These are phyloP conservation scores for Pangasius larnaudii DNA, from an alignment of 2,797 vertebrate genomes.

Conservation along the genomic window DNA sequence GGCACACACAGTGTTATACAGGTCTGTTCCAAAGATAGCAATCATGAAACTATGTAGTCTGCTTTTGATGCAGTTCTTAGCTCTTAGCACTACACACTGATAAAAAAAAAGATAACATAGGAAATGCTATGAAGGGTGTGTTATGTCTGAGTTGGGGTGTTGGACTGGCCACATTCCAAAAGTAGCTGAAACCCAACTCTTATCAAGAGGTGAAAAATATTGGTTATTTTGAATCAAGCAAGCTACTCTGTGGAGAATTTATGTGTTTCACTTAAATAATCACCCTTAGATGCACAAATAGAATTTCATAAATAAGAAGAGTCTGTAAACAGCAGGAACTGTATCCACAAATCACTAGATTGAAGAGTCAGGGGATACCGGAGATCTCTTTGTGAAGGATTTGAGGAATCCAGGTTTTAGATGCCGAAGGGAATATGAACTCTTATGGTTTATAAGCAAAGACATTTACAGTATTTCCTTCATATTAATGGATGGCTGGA, in stretches of 20 bases:
- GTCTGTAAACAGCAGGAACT: background rate
- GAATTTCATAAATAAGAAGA: background rate
- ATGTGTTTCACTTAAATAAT: background rate
- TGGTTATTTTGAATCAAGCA: background rate
- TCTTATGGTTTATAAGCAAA: slow-evolving; percentile 21
- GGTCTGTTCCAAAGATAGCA: slow-evolving; percentile 43
- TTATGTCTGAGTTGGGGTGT: slow-evolving; percentile 49
- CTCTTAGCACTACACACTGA: slow-evolving; percentile 23
- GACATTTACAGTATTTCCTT: slow-evolving; percentile 15
- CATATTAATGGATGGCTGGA: slow-evolving; percentile 15
- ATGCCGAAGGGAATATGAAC: slow-evolving; percentile 15
- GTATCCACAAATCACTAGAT: background rate
- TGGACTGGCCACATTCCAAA: slow-evolving; percentile 44
- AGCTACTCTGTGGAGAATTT: background rate
- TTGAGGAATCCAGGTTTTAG: background rate
- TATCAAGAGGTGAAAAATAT: background rate
- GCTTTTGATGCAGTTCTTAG: slow-evolving; percentile 23
- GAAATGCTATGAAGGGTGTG: slow-evolving; percentile 17
- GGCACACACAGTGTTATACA: slow-evolving; percentile 22
- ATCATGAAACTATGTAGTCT: slow-evolving; percentile 38
- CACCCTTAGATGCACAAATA: background rate
- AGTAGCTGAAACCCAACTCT: slow-evolving; percentile 18
- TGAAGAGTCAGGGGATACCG: background rate
- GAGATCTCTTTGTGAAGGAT: background rate
- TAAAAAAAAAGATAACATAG: background rate